These are phyloP conservation scores for Brachionus rotundiformis DNA, from an alignment of 1,140 invertebrate genomes.

Conservation along the genomic window DNA sequence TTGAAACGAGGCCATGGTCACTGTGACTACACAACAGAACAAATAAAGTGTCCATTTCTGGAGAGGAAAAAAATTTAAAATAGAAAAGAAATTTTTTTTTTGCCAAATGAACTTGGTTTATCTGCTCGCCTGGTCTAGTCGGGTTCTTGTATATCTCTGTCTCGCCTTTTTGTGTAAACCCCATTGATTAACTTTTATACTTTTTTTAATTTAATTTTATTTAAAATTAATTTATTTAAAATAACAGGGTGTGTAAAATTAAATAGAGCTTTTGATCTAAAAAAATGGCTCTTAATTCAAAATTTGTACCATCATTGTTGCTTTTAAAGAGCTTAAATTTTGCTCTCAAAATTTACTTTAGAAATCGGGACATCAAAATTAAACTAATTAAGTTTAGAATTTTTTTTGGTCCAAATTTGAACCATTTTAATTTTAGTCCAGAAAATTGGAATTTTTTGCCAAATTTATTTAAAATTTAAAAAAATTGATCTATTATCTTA, in stretches of 20 bases:
- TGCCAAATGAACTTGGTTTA: background rate
- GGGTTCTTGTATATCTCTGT: background rate
- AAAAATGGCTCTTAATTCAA: background rate
- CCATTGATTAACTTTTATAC: background rate
- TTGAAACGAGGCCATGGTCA: constrained; percentile 25
- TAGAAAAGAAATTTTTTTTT: background rate
- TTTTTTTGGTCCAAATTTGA: too few relatives aligned
- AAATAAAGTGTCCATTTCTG: constrained; percentile 50
- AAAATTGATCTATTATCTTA: background rate
- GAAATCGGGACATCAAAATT: too few relatives aligned
- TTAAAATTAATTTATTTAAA: background rate
- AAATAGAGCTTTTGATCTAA: background rate
- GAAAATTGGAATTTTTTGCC: background rate
- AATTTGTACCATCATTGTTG: background rate
- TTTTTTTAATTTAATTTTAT: background rate
- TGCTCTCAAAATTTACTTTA: background rate
- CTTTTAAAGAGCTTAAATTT: background rate
- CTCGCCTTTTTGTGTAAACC: background rate
- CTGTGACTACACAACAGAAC: constrained; percentile 35
- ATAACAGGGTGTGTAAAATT: constrained; percentile 24
- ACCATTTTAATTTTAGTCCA: too few relatives aligned
- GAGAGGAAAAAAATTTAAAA: background rate
- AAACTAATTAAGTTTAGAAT: too few relatives aligned
- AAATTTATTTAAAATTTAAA: background rate
- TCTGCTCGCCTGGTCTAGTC: background rate